Evolutionary conservation across 2,888 invertebrate genomes (phyloP).

Genomic region (Brachyopa scutellaris): DNA sequence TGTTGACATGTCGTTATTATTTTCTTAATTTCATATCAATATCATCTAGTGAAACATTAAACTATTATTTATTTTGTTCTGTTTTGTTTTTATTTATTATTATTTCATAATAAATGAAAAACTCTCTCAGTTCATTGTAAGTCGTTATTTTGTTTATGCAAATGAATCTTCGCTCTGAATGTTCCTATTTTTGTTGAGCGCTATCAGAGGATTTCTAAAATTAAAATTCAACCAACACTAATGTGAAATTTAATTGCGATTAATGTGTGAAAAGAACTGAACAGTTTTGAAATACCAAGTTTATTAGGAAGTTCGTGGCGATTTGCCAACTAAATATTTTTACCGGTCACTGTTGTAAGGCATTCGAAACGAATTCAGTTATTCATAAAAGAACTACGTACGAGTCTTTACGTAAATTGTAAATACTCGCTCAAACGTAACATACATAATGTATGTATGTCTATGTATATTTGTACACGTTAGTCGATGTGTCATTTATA

Average conservation of each 20-base stretch:
- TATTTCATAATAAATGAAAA: too few relatives aligned
- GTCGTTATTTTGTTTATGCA: constrained; percentile 33
- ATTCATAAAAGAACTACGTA: constrained; percentile 13
- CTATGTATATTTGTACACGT: too few relatives aligned
- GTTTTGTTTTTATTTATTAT: too few relatives aligned
- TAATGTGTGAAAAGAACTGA: constrained; percentile 53
- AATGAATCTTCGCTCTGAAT: constrained; percentile 22
- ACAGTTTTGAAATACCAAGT: constrained; percentile 68
- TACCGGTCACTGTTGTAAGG: constrained; percentile 25
- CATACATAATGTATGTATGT: too few relatives aligned
- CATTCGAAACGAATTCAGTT: constrained; percentile 23
- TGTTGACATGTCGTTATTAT: too few relatives aligned
- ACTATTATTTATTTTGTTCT: too few relatives aligned
- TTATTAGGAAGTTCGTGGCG: constrained; percentile 70
- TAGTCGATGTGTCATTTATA: constrained; percentile 45
- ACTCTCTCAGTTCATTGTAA: neutral
- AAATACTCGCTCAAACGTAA: too few relatives aligned
- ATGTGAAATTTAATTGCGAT: constrained; percentile 28
- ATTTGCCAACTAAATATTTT: constrained; percentile 54
- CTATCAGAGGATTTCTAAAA: constrained; percentile 36
- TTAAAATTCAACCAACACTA: constrained; percentile 50
- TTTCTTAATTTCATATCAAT: too few relatives aligned
- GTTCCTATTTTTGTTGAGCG: constrained; percentile 12
- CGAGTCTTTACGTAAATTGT: too few relatives aligned
- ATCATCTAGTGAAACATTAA: too few relatives aligned